phyloP scores from a whole-genome alignment of 2,888 invertebrate genomes.

The Neelides folsomi region DNA sequence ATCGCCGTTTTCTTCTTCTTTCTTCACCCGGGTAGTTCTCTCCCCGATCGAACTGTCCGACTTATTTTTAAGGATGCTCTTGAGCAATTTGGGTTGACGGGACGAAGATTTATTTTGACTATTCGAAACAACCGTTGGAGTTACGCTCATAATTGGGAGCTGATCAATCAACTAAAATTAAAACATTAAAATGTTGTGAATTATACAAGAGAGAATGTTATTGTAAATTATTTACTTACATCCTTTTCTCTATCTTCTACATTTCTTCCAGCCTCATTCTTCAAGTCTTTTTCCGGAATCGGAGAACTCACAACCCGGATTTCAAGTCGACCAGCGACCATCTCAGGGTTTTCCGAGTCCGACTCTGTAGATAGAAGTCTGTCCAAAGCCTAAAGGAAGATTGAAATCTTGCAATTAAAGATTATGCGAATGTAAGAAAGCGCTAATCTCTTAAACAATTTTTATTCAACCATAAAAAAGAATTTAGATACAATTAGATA shows the following conservation, averaged over 20 bases:
- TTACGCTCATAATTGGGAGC: constrained; percentile 1
- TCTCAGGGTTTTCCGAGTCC: constrained; percentile 23
- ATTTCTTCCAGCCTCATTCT: constrained; percentile 1
- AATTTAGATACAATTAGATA: too few relatives aligned
- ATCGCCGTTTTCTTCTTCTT: constrained; percentile 9
- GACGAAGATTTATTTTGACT: neutral
- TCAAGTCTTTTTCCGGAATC: constrained; percentile 8
- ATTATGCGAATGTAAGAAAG: too few relatives aligned
- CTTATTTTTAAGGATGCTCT: constrained; percentile 34
- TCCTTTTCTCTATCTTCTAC: constrained; percentile 1
- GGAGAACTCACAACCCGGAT: constrained; percentile 44
- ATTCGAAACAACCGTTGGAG: too few relatives aligned
- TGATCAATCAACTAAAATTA: constrained; percentile 3
- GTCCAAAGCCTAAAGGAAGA: constrained; percentile 11
- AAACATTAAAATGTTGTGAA: neutral
- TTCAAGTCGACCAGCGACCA: constrained; percentile 63
- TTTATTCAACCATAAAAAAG: too few relatives aligned
- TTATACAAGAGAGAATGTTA: neutral
- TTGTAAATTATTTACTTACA: constrained; percentile 3
- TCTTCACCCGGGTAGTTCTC: constrained; percentile 21
- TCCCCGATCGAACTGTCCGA: constrained; percentile 32
- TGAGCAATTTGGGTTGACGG: constrained; percentile 26
- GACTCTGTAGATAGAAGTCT: constrained; percentile 14
- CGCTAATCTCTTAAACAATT: too few relatives aligned
- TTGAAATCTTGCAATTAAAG: too few relatives aligned